phyloP scores from a whole-genome alignment of 1,140 invertebrate genomes.

The Drosophila pseudoananassae region DNA sequence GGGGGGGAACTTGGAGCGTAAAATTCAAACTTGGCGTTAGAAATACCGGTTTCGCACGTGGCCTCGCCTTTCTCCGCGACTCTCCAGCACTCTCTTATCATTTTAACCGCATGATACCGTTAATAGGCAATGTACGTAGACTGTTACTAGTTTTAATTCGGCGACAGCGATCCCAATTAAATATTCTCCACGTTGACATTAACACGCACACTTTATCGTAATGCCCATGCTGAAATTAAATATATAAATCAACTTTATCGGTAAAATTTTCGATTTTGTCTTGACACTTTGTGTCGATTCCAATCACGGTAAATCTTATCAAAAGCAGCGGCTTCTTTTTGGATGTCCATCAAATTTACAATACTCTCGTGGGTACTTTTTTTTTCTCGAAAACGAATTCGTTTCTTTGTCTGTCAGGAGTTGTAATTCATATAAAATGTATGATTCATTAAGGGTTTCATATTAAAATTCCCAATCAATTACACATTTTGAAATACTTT shows the following conservation, averaged over 20 bases:
- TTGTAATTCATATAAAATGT: neutral
- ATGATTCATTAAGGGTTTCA: slow-evolving; percentile 4
- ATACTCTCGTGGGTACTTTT: slow-evolving; percentile 1
- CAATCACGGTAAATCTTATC: slow-evolving; percentile 39
- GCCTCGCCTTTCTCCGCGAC: slow-evolving; percentile 5
- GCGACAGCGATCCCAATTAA: slow-evolving; percentile 44
- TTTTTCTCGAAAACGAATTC: neutral
- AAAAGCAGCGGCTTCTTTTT: slow-evolving; percentile 9
- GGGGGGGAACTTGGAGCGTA: slow-evolving; percentile 5
- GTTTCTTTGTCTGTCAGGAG: slow-evolving; percentile 3
- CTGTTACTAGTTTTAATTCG: slow-evolving; percentile 24
- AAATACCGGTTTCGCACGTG: slow-evolving; percentile 16
- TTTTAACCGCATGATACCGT: slow-evolving; percentile 25
- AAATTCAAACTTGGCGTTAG: slow-evolving; percentile 23
- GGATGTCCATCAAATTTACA: slow-evolving; percentile 19
- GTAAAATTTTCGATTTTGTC: slow-evolving; percentile 19
- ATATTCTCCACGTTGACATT: slow-evolving; percentile 38
- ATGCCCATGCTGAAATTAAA: slow-evolving; percentile 43
- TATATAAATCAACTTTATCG: slow-evolving; percentile 28
- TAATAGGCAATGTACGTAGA: neutral
- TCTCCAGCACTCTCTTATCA: slow-evolving; percentile 17
- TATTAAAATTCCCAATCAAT: neutral
- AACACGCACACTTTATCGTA: slow-evolving; percentile 73
- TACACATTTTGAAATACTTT: slow-evolving; percentile 41
- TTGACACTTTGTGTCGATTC: slow-evolving; percentile 30